A percentile compares a stretch with the other conserved stretches of the same genome.
These are phyloP conservation scores for Coccyzus lansbergi DNA, from an alignment of 2,797 vertebrate species.

Conservation along the genomic window DNA sequence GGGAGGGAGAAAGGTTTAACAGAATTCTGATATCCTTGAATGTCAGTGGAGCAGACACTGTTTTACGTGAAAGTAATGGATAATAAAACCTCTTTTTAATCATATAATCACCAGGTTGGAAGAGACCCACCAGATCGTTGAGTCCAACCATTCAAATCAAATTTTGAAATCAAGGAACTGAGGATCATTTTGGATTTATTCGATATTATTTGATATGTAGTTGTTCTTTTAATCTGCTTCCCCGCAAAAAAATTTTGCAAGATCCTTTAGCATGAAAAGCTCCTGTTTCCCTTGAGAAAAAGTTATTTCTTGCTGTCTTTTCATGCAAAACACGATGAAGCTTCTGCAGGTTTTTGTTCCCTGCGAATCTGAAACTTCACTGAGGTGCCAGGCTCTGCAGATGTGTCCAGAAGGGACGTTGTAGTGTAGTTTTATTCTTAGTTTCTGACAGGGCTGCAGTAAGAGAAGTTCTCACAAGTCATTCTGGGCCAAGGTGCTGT, in stretches of 20 bases:
- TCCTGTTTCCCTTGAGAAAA: neutral
- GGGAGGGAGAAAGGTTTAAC: neutral
- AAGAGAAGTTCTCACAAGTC: too few species aligned
- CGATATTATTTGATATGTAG: neutral
- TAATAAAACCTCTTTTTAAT: neutral
- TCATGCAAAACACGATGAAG: neutral
- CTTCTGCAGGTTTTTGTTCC: neutral
- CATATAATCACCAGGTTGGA: too few species aligned
- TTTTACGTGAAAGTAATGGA: neutral
- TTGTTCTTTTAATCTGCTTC: neutral
- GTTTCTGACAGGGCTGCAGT: neutral
- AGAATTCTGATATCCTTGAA: neutral
- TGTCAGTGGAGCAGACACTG: too few species aligned
- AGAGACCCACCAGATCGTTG: too few species aligned
- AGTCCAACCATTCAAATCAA: too few species aligned
- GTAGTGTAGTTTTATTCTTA: neutral
- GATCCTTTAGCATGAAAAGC: neutral
- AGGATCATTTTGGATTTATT: neutral
- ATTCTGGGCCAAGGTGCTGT: rapidly evolving
- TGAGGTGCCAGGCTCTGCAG: too few species aligned
- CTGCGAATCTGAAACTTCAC: neutral
- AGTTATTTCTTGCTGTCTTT: neutral
- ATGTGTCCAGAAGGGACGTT: neutral
- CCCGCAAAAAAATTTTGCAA: neutral
- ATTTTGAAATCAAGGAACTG: neutral